These are phyloP conservation scores for Eidolon helvum DNA, from an alignment of 2,113 vertebrate species.

Conservation along the genomic window DNA sequence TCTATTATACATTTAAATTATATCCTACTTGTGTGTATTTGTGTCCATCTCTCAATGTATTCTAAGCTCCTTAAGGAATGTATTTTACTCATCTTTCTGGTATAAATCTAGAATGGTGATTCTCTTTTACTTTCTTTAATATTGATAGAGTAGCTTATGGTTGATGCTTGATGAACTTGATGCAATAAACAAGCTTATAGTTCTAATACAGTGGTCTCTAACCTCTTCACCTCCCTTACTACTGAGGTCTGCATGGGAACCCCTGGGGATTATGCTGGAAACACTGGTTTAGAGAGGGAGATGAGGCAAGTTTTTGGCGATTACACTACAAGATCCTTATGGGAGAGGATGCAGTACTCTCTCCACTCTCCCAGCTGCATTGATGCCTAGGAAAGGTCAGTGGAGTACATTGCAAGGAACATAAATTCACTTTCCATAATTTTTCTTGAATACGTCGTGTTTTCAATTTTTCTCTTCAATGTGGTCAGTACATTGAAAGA, in stretches of 20 bases:
- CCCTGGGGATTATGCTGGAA: background rate
- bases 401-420: background rate
- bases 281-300: background rate
- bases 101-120: background rate
- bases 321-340: background rate
- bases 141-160: background rate
- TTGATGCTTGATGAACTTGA: background rate
- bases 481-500: background rate
- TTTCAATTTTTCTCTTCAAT: background rate
- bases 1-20: constrained; percentile 21
- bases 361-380: background rate
- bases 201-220: background rate
- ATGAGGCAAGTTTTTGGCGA: background rate
- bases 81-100: background rate
- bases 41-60: background rate
- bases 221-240: background rate
- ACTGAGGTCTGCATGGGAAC: background rate
- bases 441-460: background rate
- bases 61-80: background rate
- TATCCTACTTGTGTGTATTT: background rate
- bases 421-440: background rate
- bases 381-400: background rate
- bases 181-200: background rate
- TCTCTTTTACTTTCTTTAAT: background rate
- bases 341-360: background rate